These are phyloP conservation scores for Polietes domitor DNA, from an alignment of 2,888 invertebrate species.

Conservation along the genomic window DNA sequence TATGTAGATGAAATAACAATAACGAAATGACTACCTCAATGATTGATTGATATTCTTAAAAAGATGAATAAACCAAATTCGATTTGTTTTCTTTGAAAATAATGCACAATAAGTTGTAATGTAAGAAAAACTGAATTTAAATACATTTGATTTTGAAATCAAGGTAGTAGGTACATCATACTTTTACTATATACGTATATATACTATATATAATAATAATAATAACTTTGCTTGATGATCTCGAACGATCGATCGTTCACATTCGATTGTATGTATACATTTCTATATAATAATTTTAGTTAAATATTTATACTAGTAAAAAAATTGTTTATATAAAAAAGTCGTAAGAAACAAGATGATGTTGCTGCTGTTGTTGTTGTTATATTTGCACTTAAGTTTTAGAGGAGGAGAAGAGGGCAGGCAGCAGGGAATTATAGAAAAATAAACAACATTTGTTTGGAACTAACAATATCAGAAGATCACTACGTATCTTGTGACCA, in stretches of 20 bases:
- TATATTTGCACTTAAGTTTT: conserved; percentile 56
- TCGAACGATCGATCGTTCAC: no score
- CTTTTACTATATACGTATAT: no score
- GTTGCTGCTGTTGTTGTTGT: no score
- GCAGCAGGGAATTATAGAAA: not conserved
- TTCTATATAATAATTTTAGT: conserved; percentile 37
- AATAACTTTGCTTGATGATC: not conserved
- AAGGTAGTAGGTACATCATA: conserved; percentile 60
- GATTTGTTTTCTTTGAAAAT: conserved; percentile 2
- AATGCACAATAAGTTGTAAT: conserved; percentile 1
- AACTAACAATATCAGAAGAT: no score
- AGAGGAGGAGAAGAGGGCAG: no score
- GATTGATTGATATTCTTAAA: not conserved
- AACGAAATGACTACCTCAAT: conserved; percentile 28
- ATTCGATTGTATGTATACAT: conserved; percentile 2
- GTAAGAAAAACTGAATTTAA: not conserved
- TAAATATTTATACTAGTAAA: conserved; percentile 60
- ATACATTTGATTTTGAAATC: conserved; percentile 44
- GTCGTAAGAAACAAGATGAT: conserved; percentile 25
- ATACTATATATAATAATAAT: no score
- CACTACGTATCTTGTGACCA: no score
- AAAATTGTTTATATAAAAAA: conserved; percentile 47
- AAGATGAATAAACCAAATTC: conserved; percentile 10
- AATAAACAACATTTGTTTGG: not conserved
- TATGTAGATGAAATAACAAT: conserved; percentile 46